phyloP scores from a whole-genome alignment of 2,888 invertebrate species.

The Amphiduros pacificus region DNA sequence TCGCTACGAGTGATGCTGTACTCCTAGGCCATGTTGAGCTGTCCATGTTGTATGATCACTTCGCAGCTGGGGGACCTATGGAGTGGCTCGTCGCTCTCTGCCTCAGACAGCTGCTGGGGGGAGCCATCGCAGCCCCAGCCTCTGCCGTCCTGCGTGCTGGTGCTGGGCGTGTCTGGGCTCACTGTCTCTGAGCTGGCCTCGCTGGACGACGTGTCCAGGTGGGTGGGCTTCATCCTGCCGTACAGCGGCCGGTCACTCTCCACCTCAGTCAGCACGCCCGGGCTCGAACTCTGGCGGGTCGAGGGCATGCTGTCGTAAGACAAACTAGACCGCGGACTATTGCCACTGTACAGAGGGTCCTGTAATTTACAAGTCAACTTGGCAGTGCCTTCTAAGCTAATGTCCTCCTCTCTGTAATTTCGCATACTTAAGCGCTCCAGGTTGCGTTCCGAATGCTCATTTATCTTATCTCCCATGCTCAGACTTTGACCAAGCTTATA shows the following conservation, averaged over 20 bases:
- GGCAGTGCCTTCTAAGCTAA: conserved; percentile 5
- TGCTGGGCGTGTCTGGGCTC: background rate
- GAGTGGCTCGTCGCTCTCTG: no score
- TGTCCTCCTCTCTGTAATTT: conserved; percentile 23
- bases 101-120: no score
- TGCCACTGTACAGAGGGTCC: background rate
- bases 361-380: background rate
- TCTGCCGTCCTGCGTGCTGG: no score
- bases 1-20: no score
- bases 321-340: background rate
- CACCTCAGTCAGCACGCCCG: conserved; percentile 40
- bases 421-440: conserved; percentile 36
- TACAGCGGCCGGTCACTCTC: conserved; percentile 39
- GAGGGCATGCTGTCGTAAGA: background rate
- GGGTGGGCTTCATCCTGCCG: conserved; percentile 3
- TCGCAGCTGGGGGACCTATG: no score
- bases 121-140: no score
- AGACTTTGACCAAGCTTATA: conserved; percentile 31
- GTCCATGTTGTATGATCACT: no score
- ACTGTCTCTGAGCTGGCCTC: background rate
- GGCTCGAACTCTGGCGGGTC: background rate
- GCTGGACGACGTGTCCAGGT: background rate
- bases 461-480: conserved; percentile 39
- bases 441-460: conserved; percentile 36
- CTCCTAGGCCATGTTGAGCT: no score